Evolutionary conservation across 2,888 invertebrate species (phyloP).

Genomic region (Magallana nippona): DNA sequence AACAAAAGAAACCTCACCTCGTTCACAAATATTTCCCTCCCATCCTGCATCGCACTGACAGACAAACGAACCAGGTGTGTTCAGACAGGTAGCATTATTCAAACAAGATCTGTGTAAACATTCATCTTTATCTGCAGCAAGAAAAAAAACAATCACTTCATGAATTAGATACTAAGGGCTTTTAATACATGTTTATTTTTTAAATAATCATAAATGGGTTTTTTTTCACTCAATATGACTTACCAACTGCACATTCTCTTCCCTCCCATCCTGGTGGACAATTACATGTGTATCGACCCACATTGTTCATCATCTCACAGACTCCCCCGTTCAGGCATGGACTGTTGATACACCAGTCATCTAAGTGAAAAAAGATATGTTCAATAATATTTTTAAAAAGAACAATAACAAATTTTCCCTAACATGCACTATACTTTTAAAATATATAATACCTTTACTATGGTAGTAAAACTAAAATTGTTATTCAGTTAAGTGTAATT

Average conservation of each 20-base stretch:
- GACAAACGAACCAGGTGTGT: constrained; percentile 56
- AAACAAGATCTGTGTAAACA: constrained; percentile 58
- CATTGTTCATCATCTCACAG: constrained; percentile 52
- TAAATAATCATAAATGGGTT: background rate
- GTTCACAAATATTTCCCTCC: constrained; percentile 55
- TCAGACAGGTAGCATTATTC: constrained; percentile 57
- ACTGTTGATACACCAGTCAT: constrained; percentile 46
- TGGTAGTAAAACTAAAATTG: too few relatives aligned
- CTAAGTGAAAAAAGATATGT: background rate
- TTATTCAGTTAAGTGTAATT: too few relatives aligned
- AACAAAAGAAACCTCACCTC: constrained; percentile 46
- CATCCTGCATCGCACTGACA: constrained; percentile 60
- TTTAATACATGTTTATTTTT: background rate
- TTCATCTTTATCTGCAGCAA: constrained; percentile 34
- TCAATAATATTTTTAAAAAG: background rate
- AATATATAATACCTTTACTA: too few relatives aligned
- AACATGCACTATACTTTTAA: too few relatives aligned
- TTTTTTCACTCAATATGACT: background rate
- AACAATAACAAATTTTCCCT: too few relatives aligned
- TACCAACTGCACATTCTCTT: constrained; percentile 46
- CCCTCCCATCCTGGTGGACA: constrained; percentile 47
- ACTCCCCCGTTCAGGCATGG: constrained; percentile 59
- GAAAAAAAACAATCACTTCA: background rate
- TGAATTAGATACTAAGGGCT: background rate
- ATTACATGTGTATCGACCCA: constrained; percentile 39